Base-by-base conservation (phyloP, 2,888 invertebrate genomes). In the Campoletis raptor region DNA sequence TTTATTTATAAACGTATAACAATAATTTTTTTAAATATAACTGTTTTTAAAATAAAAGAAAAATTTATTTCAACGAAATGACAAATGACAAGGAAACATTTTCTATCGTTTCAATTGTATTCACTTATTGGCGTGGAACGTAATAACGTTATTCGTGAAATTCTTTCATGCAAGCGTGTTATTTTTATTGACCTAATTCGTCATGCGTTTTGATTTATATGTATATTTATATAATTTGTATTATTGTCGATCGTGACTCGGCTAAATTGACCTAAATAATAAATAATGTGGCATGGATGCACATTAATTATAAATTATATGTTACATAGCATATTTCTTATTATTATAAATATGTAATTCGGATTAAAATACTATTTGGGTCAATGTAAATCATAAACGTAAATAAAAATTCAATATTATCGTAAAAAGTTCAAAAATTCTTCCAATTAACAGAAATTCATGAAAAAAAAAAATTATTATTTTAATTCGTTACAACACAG, bases 151-250 rank as follows among this genome's bases (percentile, higher is more conserved):
- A 52, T 79, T 61, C 37, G 48, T 37, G 12, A 67, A 54, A 64
- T 61, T 80, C 64, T 54, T 9, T 66, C 64, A 72, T 81, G 70
- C 76, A 24, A 52, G 61, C 61, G 30, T 72, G 76, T 76, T 66
- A 81, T 85, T 85, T 85, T 61, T 77, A 66, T 70, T 54, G 54
- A 85, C 74, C 81, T 36, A 57, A 12, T 72, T 81, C 52, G 64
- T 42, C 36, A 64, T 42, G 15, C 36, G 24, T 61, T 36, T 37
- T 76, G 54, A 82, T 81, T 67, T 48, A n/a, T 64, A 73, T 54
- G 37, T 54, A 52, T 52, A 48, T 61, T 30, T 36, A 52, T 72
- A 42, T 36, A 40, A 54, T 40, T 30, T 37, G 40, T 36, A 48
- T 57, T 45, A 69, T 67, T n/a, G 37, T 21, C 36, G 7, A 36